Percentiles rank a stretch among this genome's conserved stretches.
phyloP scores from a whole-genome alignment of 2,113 vertebrate species.

The Paramormyrops kingsleyae region DNA sequence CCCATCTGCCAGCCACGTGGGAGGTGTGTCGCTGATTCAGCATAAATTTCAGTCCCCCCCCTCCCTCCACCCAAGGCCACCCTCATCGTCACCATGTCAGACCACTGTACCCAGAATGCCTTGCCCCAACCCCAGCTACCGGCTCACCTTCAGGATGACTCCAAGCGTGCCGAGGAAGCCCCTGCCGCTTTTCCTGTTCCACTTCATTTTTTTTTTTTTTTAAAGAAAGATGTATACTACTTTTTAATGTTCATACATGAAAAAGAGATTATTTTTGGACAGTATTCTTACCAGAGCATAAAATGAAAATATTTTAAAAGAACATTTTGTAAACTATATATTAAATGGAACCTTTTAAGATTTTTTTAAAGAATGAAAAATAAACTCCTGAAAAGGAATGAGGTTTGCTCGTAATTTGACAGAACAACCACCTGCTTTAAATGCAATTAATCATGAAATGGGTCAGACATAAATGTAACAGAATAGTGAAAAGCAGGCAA shows the following conservation, averaged over 20 bases:
- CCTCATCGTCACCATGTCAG: background rate
- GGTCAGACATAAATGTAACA: background rate
- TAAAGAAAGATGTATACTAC: constrained; percentile 75
- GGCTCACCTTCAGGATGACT: constrained; percentile 5
- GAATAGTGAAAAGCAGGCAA: background rate
- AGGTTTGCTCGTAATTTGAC: background rate
- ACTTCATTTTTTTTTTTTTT: constrained; percentile 47
- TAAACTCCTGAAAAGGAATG: constrained; percentile 29
- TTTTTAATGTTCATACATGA: constrained; percentile 85
- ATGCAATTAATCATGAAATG: background rate
- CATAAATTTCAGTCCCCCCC: constrained; percentile 27
- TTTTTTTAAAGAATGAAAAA: constrained; percentile 55
- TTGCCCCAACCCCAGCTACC: constrained; percentile 5
- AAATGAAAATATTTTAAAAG: constrained; percentile 80
- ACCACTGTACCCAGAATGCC: constrained; percentile 27
- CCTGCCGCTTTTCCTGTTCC: constrained; percentile 19
- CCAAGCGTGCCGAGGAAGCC: constrained; percentile 28
- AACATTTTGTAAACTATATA: constrained; percentile 77
- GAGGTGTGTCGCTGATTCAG: background rate
- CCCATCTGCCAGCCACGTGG: background rate
- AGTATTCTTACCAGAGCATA: constrained; percentile 84
- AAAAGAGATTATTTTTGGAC: constrained; percentile 87
- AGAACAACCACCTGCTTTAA: background rate
- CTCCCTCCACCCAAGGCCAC: constrained; percentile 21
- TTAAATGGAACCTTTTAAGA: constrained; percentile 84